Evolutionary conservation across 2,113 vertebrate species (phyloP).

Genomic region (Orientallactaga bullata): DNA sequence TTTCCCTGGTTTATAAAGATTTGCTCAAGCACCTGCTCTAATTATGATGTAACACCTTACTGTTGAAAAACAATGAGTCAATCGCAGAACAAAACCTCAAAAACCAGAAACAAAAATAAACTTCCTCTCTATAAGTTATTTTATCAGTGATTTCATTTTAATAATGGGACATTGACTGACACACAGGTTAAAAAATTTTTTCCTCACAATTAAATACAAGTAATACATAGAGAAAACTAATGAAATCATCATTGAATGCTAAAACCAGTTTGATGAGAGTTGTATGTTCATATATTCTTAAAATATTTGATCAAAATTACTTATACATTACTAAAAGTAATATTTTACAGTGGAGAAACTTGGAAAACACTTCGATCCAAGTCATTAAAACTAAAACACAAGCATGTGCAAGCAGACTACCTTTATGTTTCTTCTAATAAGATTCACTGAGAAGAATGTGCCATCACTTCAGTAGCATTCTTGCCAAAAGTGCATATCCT

Average conservation of each 20-base stretch:
- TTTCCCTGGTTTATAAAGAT: not conserved
- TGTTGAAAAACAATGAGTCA: not conserved
- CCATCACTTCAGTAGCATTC: constrained; percentile 37
- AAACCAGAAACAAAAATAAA: not conserved
- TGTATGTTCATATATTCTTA: not conserved
- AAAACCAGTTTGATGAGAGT: constrained; percentile 22
- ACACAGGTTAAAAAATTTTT: not conserved
- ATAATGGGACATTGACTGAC: not conserved
- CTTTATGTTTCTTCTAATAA: constrained; percentile 56
- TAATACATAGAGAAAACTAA: not conserved
- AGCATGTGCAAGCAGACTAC: constrained; percentile 38
- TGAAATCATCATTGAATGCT: not conserved
- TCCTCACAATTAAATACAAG: not conserved
- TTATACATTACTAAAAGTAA: constrained; percentile 45
- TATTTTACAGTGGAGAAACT: constrained; percentile 12
- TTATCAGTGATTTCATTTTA: not conserved
- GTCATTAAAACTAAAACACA: constrained; percentile 36
- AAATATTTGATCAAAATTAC: constrained; percentile 31
- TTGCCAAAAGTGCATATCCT: constrained; percentile 66
- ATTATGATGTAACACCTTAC: too few relatives aligned
- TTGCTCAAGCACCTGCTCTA: not conserved
- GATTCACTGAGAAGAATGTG: constrained; percentile 58
- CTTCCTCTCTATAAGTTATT: not conserved
- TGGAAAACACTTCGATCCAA: constrained; percentile 39
- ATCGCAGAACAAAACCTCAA: not conserved